Evolutionary conservation across 2,113 vertebrate genomes (phyloP).

Genomic region (Peromyscus maniculatus): DNA sequence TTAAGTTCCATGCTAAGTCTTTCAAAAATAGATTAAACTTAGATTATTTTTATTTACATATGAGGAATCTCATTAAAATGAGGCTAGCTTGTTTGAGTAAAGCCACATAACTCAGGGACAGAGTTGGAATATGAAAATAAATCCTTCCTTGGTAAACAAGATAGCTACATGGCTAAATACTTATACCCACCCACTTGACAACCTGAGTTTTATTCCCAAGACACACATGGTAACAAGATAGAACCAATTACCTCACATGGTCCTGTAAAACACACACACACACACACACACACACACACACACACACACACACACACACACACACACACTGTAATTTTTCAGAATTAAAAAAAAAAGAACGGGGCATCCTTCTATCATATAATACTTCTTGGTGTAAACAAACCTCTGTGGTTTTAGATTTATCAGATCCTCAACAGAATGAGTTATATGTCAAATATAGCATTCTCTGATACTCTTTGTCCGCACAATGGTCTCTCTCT

Average conservation of each 20-base stretch:
- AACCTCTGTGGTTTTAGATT: background rate
- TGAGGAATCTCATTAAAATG: background rate
- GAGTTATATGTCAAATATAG: background rate
- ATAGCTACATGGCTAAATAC: background rate
- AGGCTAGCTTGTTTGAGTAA: background rate
- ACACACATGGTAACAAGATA: background rate
- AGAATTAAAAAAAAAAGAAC: background rate
- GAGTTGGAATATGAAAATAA: background rate
- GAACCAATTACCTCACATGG: background rate
- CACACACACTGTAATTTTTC: background rate
- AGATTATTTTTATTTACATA: background rate
- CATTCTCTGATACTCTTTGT: background rate
- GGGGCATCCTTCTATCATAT: no score
- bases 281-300: background rate
- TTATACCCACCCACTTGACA: background rate
- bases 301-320: background rate
- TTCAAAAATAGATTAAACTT: background rate
- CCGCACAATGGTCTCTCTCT: background rate
- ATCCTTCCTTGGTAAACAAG: background rate
- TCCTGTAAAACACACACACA: background rate
- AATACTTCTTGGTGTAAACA: background rate
- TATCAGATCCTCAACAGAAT: background rate
- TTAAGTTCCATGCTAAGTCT: background rate
- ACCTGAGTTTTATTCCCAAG: background rate
- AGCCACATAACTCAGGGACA: fast-evolving